Conservation (phyloP, 2,113 vertebrate genomes). For the Phalacrocorax carbo region DNA sequence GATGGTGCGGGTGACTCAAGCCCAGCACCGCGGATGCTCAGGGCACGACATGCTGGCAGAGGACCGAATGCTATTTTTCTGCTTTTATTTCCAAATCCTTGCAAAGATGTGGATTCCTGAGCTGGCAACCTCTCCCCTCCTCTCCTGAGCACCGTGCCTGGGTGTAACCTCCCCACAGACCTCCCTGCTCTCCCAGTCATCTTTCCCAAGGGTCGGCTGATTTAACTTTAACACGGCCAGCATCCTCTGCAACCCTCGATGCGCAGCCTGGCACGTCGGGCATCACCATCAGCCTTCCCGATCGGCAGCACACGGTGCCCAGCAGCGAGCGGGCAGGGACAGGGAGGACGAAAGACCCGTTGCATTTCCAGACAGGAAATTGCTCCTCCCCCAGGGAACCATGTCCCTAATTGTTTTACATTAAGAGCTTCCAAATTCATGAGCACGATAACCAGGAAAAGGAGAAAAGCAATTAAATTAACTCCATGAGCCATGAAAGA, state of each 20-base stretch:
- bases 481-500: background rate
- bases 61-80: background rate
- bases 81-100: background rate
- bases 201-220: background rate
- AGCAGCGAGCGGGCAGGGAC: background rate
- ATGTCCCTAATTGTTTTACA: background rate
- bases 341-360: background rate
- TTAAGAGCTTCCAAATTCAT: background rate
- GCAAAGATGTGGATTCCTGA: accelerated
- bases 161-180: background rate
- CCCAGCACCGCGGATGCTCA: accelerated
- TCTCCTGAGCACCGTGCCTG: background rate
- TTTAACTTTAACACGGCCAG: background rate
- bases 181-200: accelerated
- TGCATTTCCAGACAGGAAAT: background rate
- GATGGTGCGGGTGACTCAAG: accelerated
- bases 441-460: background rate
- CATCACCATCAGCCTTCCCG: accelerated
- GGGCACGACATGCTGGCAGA: accelerated
- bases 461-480: background rate
- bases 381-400: background rate
- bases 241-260: background rate
- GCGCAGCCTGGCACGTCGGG: accelerated
- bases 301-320: background rate
- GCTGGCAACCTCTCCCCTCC: background rate